A percentile compares a stretch with the other conserved stretches of the same genome.
Conservation (phyloP, 2,888 invertebrate genomes). For the Atrina japonica region DNA sequence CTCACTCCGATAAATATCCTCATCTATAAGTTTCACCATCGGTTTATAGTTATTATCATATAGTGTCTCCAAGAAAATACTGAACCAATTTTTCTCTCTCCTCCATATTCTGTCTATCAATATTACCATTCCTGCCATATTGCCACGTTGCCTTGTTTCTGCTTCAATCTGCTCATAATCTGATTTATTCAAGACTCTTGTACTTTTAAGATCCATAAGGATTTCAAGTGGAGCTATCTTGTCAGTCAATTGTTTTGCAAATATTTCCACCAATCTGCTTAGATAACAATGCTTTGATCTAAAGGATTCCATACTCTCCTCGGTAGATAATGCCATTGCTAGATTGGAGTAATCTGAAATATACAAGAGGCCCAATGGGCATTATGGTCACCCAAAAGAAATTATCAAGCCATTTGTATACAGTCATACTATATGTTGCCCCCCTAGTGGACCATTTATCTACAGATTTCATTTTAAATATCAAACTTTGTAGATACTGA, state of each 20-base stretch:
- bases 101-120: slow-evolving; percentile 18
- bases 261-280: too few species aligned
- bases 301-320: too few species aligned
- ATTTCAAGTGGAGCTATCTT: neutral
- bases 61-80: neutral
- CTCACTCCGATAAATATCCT: neutral
- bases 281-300: too few species aligned
- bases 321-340: too few species aligned
- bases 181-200: neutral
- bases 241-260: neutral
- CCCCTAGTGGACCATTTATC: too few species aligned
- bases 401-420: too few species aligned
- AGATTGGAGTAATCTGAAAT: too few species aligned
- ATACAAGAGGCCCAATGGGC: too few species aligned
- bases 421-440: too few species aligned
- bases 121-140: slow-evolving; percentile 1
- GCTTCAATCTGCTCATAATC: slow-evolving; percentile 2
- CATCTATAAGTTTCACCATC: neutral
- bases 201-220: neutral
- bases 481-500: too few species aligned
- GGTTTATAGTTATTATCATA: neutral
- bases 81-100: slow-evolving; percentile 1
- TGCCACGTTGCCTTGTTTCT: neutral
- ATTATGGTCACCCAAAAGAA: too few species aligned
- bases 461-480: too few species aligned